Evolutionary conservation across 2,797 vertebrate genomes (phyloP).

Genomic region (Cichlasoma orientale): DNA sequence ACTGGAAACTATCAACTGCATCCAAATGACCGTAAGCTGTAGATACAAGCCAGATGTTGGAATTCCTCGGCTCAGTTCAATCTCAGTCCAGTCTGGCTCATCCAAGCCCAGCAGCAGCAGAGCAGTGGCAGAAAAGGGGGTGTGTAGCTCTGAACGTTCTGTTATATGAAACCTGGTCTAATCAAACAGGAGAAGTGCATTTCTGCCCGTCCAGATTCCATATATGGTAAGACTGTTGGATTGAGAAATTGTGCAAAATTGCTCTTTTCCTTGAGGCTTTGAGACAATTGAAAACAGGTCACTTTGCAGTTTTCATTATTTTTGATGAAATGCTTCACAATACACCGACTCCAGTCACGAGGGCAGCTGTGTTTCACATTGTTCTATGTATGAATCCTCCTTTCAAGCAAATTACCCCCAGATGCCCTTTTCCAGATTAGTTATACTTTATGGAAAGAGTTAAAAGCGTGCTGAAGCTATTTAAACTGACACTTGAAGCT

Average conservation of each 20-base stretch:
- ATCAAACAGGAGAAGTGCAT: constrained; percentile 27
- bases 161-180: constrained; percentile 48
- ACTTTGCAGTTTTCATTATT: constrained; percentile 43
- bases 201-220: constrained; percentile 24
- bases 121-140: constrained; percentile 65
- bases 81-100: constrained; percentile 79
- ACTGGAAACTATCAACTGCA: constrained; percentile 86
- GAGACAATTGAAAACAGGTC: constrained; percentile 59
- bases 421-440: constrained; percentile 53
- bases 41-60: constrained; percentile 90
- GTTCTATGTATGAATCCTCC: constrained; percentile 40
- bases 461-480: constrained; percentile 10
- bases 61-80: constrained; percentile 84
- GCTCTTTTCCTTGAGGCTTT: constrained; percentile 29
- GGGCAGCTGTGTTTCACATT: constrained; percentile 58
- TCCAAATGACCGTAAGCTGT: constrained; percentile 86
- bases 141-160: constrained; percentile 39
- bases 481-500: constrained; percentile 31
- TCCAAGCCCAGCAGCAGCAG: constrained; percentile 72
- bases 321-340: constrained; percentile 51
- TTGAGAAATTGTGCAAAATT: constrained; percentile 27
- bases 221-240: constrained; percentile 24
- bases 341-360: constrained; percentile 29
- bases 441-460: constrained; percentile 39
- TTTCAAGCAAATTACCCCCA: constrained; percentile 63